Conservation (phyloP, 2,113 vertebrate genomes). For the Periophthalmus modestus region DNA sequence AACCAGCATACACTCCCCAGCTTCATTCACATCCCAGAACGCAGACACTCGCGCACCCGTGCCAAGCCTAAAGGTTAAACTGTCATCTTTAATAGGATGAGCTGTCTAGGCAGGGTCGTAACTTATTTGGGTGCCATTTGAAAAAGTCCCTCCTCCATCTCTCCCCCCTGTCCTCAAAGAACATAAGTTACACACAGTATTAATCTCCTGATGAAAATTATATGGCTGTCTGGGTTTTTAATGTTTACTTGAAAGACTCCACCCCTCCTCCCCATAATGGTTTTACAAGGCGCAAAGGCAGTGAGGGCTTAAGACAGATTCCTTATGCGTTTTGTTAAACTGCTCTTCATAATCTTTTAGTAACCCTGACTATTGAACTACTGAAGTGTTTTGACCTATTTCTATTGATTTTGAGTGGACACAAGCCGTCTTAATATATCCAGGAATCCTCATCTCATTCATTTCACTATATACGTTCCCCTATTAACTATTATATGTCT, state of each 20-base stretch:
- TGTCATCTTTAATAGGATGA: slow-evolving; percentile 73
- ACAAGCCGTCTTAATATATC: slow-evolving; percentile 68
- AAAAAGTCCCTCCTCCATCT: slow-evolving; percentile 46
- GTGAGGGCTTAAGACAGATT: slow-evolving; percentile 27
- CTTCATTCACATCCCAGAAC: slow-evolving; percentile 24
- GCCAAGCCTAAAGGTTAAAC: slow-evolving; percentile 73
- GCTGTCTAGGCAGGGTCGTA: slow-evolving; percentile 64
- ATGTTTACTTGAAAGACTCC: slow-evolving; percentile 69
- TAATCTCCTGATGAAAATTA: slow-evolving; percentile 73
- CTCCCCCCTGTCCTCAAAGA: slow-evolving; percentile 64
- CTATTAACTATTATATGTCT: slow-evolving; percentile 12
- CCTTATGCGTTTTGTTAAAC: not conserved
- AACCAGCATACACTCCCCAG: slow-evolving; percentile 10
- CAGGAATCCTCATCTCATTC: slow-evolving; percentile 54
- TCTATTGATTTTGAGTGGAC: slow-evolving; percentile 85
- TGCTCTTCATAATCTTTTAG: slow-evolving; percentile 3
- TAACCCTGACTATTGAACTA: slow-evolving; percentile 65
- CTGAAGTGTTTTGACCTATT: slow-evolving; percentile 80
- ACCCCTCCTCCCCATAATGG: slow-evolving; percentile 41
- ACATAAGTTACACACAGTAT: slow-evolving; percentile 64
- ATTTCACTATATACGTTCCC: not conserved
- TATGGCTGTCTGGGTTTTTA: slow-evolving; percentile 64
- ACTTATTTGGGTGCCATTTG: slow-evolving; percentile 74
- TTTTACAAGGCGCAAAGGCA: slow-evolving; percentile 51
- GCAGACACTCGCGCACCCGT: slow-evolving; percentile 23